Evolutionary conservation across 2,888 invertebrate genomes (phyloP), one percentile per base, ranked within the genome.

Genomic region (Sinelater perroti): DNA sequence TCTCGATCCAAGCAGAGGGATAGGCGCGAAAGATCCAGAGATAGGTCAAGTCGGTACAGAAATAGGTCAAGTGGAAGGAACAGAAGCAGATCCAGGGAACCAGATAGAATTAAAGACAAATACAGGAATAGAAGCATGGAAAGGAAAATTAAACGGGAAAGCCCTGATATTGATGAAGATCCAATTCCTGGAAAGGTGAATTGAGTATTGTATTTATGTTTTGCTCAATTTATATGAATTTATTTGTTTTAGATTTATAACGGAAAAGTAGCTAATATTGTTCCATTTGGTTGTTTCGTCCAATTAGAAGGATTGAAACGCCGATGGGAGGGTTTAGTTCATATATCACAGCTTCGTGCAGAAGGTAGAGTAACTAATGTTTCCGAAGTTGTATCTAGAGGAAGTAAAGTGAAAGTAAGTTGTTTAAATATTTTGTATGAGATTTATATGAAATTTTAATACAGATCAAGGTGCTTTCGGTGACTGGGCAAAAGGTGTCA

Each of bases 221-320:
- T 24, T 26, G 21, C 11, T 3, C 7, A 13, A 24, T 28, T 14
- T 26, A 24, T 31, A 16, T 11, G 11, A 28, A 5, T 18, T 6
- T 38, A 33, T 2, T 16, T 24, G 6, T 49, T 79, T 80, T 77
- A 89, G 85, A 94, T 99, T 66, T 98, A 97, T 75, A 85, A 85
- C 61, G 99, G 97, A 0, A 91, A 93, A 78, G 95, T 99, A 0
- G 93, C 95, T 0, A 97, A 95, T 70, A 92, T 97, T 64, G 95
- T 97, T 47, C 90, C 93, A n/a, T 99, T 98, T 79, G 99, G 99
- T 1, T 97, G 97, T 75, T 99, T 99, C 77, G 95, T 97, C 0
- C 95, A 97, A 78, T 81, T 99, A 14, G 95, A 97, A 72, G 96
- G 97, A 0, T 81, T 99, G 40, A 85, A 88, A 42, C 89, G 91